Conservation (phyloP, 2,888 invertebrate species). For the Caenorhabditis imperialis region DNA sequence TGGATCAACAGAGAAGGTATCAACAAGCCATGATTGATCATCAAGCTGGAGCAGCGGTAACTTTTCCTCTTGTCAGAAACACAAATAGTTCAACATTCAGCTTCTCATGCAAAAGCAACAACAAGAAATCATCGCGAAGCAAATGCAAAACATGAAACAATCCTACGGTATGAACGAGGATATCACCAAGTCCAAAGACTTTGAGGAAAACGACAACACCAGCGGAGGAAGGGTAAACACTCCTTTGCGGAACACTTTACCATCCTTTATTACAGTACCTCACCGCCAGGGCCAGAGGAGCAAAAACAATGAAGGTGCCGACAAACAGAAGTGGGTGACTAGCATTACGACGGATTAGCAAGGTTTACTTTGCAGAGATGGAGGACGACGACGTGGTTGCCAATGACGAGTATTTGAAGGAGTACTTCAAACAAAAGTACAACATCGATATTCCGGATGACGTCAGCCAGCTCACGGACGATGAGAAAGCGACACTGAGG, state of each 20-base stretch:
- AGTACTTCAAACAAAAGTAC: conserved; percentile 71
- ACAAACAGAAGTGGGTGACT: conserved; percentile 46
- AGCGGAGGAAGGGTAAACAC: conserved; percentile 56
- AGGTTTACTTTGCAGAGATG: conserved; percentile 52
- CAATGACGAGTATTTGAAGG: conserved; percentile 67
- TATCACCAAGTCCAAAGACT: conserved; percentile 38
- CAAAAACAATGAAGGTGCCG: conserved; percentile 57
- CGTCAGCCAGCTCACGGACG: conserved; percentile 64
- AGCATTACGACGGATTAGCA: conserved; percentile 6
- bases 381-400: conserved; percentile 67
- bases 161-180: conserved; percentile 43
- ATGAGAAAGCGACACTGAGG: conserved; percentile 68
- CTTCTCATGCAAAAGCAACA: conserved; percentile 75
- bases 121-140: conserved; percentile 68
- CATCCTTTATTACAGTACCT: conserved; percentile 47
- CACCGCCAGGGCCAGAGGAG: conserved; percentile 55
- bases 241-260: neutral
- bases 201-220: conserved; percentile 52
- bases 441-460: conserved; percentile 71
- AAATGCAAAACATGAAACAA: conserved; percentile 61
- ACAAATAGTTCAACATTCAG: conserved; percentile 47
- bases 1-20: conserved; percentile 73
- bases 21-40: conserved; percentile 75
- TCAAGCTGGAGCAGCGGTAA: conserved; percentile 74
- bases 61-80: too few species aligned